Conservation (phyloP, 2,797 vertebrate species). For the Anguilla pacifica region DNA sequence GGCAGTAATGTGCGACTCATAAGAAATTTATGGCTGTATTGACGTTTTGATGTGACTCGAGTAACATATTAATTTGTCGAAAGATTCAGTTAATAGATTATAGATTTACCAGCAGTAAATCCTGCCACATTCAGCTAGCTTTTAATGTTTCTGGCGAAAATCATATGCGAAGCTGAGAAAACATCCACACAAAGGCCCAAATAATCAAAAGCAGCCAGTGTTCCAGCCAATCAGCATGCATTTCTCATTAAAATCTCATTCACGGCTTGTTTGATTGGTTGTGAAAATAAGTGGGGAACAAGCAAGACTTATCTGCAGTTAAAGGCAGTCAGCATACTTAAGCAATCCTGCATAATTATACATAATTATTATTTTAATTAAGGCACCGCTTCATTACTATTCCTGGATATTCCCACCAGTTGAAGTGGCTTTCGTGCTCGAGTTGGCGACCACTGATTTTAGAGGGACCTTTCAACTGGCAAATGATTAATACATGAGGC, state of each 20-base stretch:
- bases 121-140: not conserved
- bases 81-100: not conserved
- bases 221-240: not conserved
- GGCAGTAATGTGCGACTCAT: not conserved
- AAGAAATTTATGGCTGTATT: not conserved
- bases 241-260: not conserved
- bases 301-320: not conserved
- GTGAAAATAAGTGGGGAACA: not conserved
- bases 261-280: not conserved
- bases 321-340: not conserved
- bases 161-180: not conserved
- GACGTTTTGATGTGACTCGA: not conserved
- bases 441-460: not conserved
- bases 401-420: not conserved
- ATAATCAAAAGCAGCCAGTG: not conserved
- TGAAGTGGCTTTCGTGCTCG: not conserved
- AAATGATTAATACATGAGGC: not conserved
- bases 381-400: not conserved
- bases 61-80: not conserved
- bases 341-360: no score
- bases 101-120: not conserved
- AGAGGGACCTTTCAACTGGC: not conserved
- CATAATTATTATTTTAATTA: not conserved
- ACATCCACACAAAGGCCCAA: not conserved
- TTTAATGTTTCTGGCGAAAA: not conserved